These are phyloP conservation scores for Himalopsyche tibetana DNA, from an alignment of 2,888 invertebrate genomes.

Conservation along the genomic window DNA sequence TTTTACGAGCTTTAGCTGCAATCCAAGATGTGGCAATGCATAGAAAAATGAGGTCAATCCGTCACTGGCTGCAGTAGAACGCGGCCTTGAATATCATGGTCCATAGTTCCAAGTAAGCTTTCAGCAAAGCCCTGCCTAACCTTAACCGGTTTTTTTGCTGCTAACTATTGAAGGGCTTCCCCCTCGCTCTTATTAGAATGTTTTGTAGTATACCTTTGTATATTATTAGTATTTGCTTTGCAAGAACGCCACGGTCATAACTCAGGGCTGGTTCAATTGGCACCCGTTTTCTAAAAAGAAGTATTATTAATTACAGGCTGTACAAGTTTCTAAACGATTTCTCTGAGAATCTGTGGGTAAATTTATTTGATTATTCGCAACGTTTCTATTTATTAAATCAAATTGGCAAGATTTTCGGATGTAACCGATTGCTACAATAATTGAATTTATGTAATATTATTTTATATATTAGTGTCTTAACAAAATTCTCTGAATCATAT, in stretches of 20 bases:
- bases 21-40: neutral
- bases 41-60: constrained; percentile 21
- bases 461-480: too few relatives aligned
- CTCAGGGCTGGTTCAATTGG: too few relatives aligned
- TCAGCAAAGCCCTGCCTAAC: neutral
- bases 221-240: neutral
- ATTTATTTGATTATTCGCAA: too few relatives aligned
- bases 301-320: too few relatives aligned
- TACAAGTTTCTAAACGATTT: too few relatives aligned
- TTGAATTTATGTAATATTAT: too few relatives aligned
- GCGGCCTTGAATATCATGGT: constrained; percentile 16
- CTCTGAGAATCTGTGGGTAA: too few relatives aligned
- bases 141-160: constrained; percentile 18
- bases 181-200: neutral
- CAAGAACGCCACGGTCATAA: neutral
- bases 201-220: neutral
- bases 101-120: constrained; percentile 27
- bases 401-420: too few relatives aligned
- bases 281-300: too few relatives aligned
- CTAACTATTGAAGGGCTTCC: constrained; percentile 13
- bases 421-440: too few relatives aligned
- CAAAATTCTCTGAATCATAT: too few relatives aligned
- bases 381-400: too few relatives aligned
- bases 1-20: constrained; percentile 9
- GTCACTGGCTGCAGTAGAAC: neutral